These are phyloP conservation scores for Gambusia yucatana DNA, from an alignment of 2,797 vertebrate genomes.

Conservation along the genomic window DNA sequence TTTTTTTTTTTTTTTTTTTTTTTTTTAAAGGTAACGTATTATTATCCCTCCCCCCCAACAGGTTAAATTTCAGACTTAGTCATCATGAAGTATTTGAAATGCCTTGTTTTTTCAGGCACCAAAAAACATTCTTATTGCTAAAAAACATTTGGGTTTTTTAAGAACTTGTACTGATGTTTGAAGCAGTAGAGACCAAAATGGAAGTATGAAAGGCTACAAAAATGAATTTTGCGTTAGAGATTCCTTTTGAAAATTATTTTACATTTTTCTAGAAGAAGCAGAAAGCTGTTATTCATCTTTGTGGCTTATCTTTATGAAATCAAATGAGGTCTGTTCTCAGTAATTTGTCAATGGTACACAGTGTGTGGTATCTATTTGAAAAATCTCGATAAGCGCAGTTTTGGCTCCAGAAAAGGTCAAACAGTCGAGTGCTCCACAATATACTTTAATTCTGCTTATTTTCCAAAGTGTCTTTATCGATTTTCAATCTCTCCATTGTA, in stretches of 20 bases:
- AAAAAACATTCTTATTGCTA: too few species aligned
- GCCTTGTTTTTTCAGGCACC: too few species aligned
- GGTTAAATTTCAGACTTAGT: too few species aligned
- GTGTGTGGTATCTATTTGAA: not conserved
- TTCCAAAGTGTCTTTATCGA: slow-evolving; percentile 4
- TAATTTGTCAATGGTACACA: not conserved
- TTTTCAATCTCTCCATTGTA: slow-evolving; percentile 8
- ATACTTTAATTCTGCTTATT: not conserved
- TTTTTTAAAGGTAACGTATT: too few species aligned
- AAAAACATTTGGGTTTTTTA: too few species aligned
- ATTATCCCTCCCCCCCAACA: too few species aligned
- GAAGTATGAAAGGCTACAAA: too few species aligned
- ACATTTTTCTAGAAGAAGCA: not conserved
- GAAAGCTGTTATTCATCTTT: not conserved
- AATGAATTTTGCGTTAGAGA: too few species aligned
- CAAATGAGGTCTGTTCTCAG: not conserved
- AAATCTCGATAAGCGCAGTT: slow-evolving; percentile 6
- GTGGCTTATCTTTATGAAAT: slow-evolving; percentile 9
- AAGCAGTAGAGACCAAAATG: too few species aligned
- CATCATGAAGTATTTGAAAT: too few species aligned
- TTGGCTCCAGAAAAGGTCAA: slow-evolving; percentile 5
- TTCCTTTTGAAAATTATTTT: not conserved
- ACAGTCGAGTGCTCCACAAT: slow-evolving; percentile 5
- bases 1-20: too few species aligned
- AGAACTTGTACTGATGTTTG: too few species aligned